phyloP scores from a whole-genome alignment of 2,797 vertebrate species.

The Orestias chungarensis region DNA sequence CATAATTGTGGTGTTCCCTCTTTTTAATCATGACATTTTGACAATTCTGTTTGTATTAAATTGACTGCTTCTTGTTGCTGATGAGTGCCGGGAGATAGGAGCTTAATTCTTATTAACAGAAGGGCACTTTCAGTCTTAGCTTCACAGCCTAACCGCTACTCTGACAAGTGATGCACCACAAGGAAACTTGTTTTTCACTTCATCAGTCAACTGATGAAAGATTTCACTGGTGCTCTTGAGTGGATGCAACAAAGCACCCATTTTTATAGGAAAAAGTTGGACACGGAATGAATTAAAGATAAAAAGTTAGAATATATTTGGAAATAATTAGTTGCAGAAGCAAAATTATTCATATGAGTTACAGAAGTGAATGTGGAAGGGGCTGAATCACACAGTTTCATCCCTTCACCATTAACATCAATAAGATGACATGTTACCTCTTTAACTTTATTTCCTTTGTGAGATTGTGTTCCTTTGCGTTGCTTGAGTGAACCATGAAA shows the following conservation, averaged over 20 bases:
- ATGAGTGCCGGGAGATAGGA: constrained; percentile 16
- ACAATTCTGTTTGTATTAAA: constrained; percentile 15
- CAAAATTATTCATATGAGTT: constrained; percentile 8
- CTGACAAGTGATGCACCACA: constrained; percentile 14
- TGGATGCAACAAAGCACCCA: background rate
- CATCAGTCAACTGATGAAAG: constrained; percentile 15
- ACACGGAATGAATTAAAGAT: background rate
- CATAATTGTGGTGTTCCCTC: background rate
- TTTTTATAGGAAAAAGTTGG: constrained; percentile 13
- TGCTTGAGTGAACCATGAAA: constrained; percentile 39
- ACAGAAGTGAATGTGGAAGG: constrained; percentile 13
- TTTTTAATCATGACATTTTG: constrained; percentile 3
- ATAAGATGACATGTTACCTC: constrained; percentile 41
- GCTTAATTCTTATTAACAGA: constrained; percentile 42
- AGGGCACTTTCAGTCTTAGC: constrained; percentile 21
- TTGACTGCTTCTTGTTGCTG: background rate
- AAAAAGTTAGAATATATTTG: background rate
- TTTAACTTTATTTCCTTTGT: constrained; percentile 57
- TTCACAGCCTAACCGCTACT: background rate
- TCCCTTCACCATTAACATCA: constrained; percentile 39
- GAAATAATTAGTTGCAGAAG: constrained; percentile 3
- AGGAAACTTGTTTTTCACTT: constrained; percentile 18
- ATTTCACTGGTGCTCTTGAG: constrained; percentile 9
- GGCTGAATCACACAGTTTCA: constrained; percentile 14
- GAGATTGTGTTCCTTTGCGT: constrained; percentile 31